Evolutionary conservation across 2,888 invertebrate species (phyloP), one percentile per base, ranked within the genome.

Genomic region (Beris morrisii): DNA sequence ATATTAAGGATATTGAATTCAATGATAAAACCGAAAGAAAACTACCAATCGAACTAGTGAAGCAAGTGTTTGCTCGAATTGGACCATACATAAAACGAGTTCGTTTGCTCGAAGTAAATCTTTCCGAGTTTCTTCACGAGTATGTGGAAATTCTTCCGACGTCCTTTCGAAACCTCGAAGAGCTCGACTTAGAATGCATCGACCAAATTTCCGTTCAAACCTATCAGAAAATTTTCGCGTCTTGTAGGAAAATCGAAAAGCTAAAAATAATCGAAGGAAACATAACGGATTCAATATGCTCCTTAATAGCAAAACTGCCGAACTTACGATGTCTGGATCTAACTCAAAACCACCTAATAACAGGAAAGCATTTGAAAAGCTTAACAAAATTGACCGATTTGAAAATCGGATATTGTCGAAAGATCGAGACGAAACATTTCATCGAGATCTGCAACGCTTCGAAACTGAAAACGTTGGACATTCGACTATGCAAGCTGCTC

Each of bases 381-480:
- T 9, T 59, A n/a, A 59, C 58, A 4, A 59, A 59, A 30, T 15
- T 59, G 4, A 46, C n/a, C 4, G 58, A 59, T 12, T 22, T 59
- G 5, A 48, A 46, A 7, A 28, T 59, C n/a, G 32, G 31, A 4
- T 7, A 38, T 3, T 59, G 58, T 13, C 12, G n/a, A 4, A 46
- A 31, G 11, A n/a, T 59, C 9, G 48, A 59, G n/a, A 28, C 58
- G n/a, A 46, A 59, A 31, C 58, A 59, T 31, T 59, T 59, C 31
- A 59, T 59, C 9, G 58, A 59, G 11, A 59, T 59, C 31, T 59
- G 58, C 30, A 59, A 59, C 7, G 58, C 58, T 5, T 46, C 45
- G 5, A 59, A 59, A 59, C 31, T 59, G n/a, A 28, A 31, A 46
- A 59, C 46, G 30, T n/a, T 59, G n/a, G 46, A 59, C 12, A 59